Evolutionary conservation across 2,797 vertebrate genomes (phyloP), one percentile per base, ranked within the genome.

Genomic region (Natrix natrix): DNA sequence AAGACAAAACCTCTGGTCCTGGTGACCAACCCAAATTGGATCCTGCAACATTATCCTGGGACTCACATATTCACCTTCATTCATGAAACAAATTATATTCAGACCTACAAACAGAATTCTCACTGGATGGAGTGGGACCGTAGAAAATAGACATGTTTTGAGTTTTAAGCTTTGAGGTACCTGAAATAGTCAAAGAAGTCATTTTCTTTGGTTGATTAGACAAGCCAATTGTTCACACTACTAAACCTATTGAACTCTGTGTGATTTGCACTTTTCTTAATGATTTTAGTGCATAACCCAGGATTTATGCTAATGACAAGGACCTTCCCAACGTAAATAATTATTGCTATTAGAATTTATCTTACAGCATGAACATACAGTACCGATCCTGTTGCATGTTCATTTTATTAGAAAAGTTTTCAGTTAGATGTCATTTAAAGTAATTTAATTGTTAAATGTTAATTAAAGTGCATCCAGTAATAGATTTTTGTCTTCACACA

Each of bases 351-450:
- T 88, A 37, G 90, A 93, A 95, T 1, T 0, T 92, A 87, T 90
- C 92, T 91, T 90, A 92, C 87, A 28, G 90, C 90, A 95, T 89
- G 90, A 89, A 93, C 87, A 86, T 86, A 54, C 32, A 90, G 5
- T 55, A 92, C 60, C 93, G 90, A 32, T 93, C 69, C 5, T 5
- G 13, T 48, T 91, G 94, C 0, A 0, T 69, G 12, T 88, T 86
- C 37, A 92, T 93, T 95, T 94, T n/a, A 60, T 92, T 95, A 0
- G 0, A 87, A 55, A 92, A 91, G 10, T 94, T 95, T 87, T 94
- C 56, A 92, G 56, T 78, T 91, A 94, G 93, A 87, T 37, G 74
- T 3, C 74, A 93, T 91, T 91, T 90, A 91, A 94, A 92, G 37
- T 89, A 59, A 86, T 89, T 93, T 74, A 91, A 91, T 86, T 93